phyloP scores from a whole-genome alignment of 2,797 vertebrate genomes.

The Smutsia gigantea region DNA sequence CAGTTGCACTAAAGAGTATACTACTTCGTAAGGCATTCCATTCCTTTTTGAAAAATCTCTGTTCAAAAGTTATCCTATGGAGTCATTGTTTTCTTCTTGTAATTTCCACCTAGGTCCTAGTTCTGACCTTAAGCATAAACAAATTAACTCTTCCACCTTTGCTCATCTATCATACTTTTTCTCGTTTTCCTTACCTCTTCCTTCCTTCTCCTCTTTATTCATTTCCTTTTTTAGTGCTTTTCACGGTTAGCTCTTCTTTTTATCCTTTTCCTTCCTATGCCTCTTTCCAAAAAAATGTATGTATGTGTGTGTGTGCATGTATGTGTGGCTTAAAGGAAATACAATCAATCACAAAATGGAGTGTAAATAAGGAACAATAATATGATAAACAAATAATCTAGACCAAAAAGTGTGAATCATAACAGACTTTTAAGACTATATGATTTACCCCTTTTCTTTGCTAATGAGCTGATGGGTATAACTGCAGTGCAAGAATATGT shows the following conservation, averaged over 20 bases:
- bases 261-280: background rate
- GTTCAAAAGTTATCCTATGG: background rate
- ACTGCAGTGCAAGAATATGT: background rate
- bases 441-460: background rate
- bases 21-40: background rate
- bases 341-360: background rate
- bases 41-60: background rate
- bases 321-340: background rate
- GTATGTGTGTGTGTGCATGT: background rate
- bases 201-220: background rate
- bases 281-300: background rate
- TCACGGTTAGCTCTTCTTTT: background rate
- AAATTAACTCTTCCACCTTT: background rate
- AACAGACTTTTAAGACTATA: background rate
- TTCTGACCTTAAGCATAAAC: background rate
- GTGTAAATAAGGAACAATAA: background rate
- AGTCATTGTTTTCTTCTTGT: background rate
- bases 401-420: background rate
- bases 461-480: background rate
- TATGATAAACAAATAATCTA: background rate
- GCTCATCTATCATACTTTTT: background rate
- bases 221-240: background rate
- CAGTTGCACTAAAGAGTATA: background rate
- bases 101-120: background rate
- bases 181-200: background rate